Percentiles rank a stretch among this genome's conserved stretches.
phyloP scores from a whole-genome alignment of 2,113 vertebrate genomes.

The Campylomormyrus numenius region DNA sequence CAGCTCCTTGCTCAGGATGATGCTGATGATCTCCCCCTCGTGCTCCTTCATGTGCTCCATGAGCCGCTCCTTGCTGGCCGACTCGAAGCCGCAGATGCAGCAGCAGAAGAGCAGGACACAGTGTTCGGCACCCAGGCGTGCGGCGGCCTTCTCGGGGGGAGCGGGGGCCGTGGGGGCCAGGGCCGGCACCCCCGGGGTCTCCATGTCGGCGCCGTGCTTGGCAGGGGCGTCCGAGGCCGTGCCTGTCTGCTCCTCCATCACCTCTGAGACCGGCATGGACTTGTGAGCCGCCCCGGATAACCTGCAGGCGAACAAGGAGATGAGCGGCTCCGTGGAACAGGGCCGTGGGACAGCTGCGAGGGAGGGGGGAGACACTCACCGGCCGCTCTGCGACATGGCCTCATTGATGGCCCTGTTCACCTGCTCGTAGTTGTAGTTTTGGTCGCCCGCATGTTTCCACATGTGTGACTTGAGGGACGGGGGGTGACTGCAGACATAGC shows the following conservation, averaged over 20 bases:
- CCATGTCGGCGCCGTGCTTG: slow-evolving; percentile 41
- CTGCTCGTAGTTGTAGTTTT: slow-evolving; percentile 98
- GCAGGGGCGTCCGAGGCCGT: slow-evolving; percentile 43
- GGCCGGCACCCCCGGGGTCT: slow-evolving; percentile 36
- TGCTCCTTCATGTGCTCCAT: slow-evolving; percentile 99
- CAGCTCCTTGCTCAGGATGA: slow-evolving; percentile 89
- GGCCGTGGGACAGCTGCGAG: not conserved
- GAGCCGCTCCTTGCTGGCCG: slow-evolving; percentile 87
- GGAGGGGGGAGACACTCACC: slow-evolving; percentile 53
- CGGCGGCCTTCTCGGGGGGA: slow-evolving; percentile 51
- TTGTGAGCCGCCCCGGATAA: slow-evolving; percentile 46
- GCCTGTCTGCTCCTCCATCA: slow-evolving; percentile 25
- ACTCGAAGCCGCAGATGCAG: slow-evolving; percentile 95
- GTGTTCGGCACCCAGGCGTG: slow-evolving; percentile 63
- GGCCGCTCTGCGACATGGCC: slow-evolving; percentile 89
- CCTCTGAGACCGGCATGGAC: slow-evolving; percentile 33
- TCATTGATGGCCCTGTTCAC: slow-evolving; percentile 97
- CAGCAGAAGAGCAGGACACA: slow-evolving; percentile 94
- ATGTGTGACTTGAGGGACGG: slow-evolving; percentile 96
- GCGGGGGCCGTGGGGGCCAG: slow-evolving; percentile 39
- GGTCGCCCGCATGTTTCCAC: slow-evolving; percentile 98
- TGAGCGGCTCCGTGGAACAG: no score
- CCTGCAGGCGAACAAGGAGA: slow-evolving; percentile 6
- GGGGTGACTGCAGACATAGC: slow-evolving; percentile 95
- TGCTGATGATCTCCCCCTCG: slow-evolving; percentile 94